These are phyloP conservation scores for Sclerurus mexicanus DNA, from an alignment of 2,113 vertebrate genomes.

Conservation along the genomic window DNA sequence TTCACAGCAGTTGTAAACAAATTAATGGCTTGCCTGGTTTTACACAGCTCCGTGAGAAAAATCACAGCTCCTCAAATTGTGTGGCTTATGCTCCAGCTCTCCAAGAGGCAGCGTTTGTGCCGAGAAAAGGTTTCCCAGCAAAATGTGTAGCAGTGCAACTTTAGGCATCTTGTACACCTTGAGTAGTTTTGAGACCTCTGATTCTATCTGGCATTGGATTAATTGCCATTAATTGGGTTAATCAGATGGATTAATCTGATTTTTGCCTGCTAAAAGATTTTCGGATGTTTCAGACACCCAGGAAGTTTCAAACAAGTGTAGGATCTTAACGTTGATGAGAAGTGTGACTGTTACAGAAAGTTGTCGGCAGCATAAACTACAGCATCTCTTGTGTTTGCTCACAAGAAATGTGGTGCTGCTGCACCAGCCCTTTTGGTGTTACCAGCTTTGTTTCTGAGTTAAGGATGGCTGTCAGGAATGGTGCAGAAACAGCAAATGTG, in stretches of 20 bases:
- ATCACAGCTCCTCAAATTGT: neutral
- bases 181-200: neutral
- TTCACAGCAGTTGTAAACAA: neutral
- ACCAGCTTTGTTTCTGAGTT: neutral
- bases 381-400: neutral
- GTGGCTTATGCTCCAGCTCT: neutral
- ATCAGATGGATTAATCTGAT: neutral
- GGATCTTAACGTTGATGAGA: neutral
- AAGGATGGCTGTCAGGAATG: neutral
- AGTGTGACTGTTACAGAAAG: neutral
- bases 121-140: neutral
- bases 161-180: neutral
- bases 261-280: neutral
- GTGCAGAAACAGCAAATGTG: neutral
- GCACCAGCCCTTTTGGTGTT: neutral
- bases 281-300: neutral
- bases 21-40: neutral
- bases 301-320: neutral
- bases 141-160: neutral
- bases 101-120: neutral
- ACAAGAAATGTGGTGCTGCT: neutral
- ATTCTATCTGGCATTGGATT: neutral
- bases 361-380: neutral
- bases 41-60: neutral
- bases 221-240: too few relatives aligned